Evolutionary conservation across 2,113 vertebrate genomes (phyloP).

Genomic region (Phaethornis superciliosus): DNA sequence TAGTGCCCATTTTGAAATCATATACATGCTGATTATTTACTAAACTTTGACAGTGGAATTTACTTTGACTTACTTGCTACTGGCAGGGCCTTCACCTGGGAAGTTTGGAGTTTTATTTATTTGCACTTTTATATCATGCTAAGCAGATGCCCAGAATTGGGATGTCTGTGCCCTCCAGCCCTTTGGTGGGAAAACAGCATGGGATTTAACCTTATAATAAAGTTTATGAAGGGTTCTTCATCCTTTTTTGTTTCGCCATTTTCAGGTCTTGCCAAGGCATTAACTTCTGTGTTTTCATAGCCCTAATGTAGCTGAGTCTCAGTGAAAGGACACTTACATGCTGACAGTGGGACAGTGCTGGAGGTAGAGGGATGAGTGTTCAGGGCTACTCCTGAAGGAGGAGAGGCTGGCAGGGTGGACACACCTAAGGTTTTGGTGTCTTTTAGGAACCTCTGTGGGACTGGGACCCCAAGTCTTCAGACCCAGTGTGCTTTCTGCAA

Average conservation of each 20-base stretch:
- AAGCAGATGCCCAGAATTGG: background rate
- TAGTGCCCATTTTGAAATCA: background rate
- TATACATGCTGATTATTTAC: background rate
- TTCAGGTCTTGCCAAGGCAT: background rate
- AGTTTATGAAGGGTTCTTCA: background rate
- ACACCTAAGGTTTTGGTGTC: background rate
- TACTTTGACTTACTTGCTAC: background rate
- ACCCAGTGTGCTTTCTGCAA: background rate
- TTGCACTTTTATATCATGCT: background rate
- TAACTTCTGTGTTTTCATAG: background rate
- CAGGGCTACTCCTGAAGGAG: background rate
- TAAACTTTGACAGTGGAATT: background rate
- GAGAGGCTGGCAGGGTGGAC: background rate
- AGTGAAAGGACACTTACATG: rapidly evolving
- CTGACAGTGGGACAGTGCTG: background rate
- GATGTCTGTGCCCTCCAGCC: background rate
- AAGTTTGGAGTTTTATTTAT: background rate
- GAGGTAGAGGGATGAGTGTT: background rate
- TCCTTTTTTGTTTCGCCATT: background rate
- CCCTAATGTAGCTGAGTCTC: background rate
- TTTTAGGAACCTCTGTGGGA: background rate
- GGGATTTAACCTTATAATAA: background rate
- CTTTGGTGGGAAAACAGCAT: background rate
- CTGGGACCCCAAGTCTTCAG: background rate
- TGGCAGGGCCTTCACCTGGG: background rate